Base-by-base conservation (phyloP, 1,140 invertebrate species). In the Pseudachorutes palmiensis region DNA sequence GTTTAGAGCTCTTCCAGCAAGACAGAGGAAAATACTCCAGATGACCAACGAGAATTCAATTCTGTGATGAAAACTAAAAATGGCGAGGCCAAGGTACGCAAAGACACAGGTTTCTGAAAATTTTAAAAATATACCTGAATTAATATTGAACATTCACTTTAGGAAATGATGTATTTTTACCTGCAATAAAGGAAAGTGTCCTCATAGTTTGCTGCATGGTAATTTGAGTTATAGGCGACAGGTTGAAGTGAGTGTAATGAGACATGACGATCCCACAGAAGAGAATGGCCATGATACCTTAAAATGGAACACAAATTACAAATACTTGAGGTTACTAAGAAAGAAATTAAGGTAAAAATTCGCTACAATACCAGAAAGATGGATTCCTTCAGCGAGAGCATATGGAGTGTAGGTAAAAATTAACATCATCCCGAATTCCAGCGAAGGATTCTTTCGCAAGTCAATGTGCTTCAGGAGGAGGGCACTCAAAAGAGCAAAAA, bases 241-340 rank as follows among this genome's bases (percentile, higher is more conserved):
- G 80, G 80, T 99, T 99, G 75, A 93, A 95, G 83, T 99, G 97
- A 22, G 96, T 98, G 76, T 99, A 99, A 78, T 99, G 97, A 0
- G 95, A 98, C 97, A 99, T 99, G 0, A 97, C 94, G 76, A 99
- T 94, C 1, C 96, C 97, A 82, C 94, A 97, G 77, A 98, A 98
- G 67, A 99, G 80, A 75, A 99, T 99, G 19, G 97, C 95, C 97
- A 99, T 99, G 49, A 99, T 99, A 67, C 94, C 93, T 90, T n/a
- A n/a, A 80, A 55, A 9, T 9, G 51, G 51, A 55, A 55, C 9
- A 55, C 36, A 41, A 9, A 9, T 41, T 5, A 19, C 19, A 5
- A 9, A 5, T 9, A 41, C 5, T 19, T 19, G 36, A 41, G 19
- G 36, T 19, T 41, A 41, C 36, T 19, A n/a, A n/a, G n/a, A n/a